Evolutionary conservation across 2,113 vertebrate species (phyloP).

Genomic region (Oostethus manadensis): DNA sequence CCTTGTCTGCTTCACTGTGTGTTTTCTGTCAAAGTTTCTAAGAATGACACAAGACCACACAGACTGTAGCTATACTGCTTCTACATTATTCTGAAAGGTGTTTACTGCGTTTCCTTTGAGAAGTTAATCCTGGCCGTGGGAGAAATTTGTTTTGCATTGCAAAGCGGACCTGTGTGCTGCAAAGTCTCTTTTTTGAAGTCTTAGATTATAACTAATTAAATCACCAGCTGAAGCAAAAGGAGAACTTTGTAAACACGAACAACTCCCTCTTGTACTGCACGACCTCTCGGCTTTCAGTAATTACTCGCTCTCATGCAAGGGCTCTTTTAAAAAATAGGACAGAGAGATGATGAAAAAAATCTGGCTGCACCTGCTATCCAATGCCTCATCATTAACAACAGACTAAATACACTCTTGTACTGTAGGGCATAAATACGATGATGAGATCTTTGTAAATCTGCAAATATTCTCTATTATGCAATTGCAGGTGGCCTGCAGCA

Average conservation of each 20-base stretch:
- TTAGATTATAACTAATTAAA: slow-evolving; percentile 59
- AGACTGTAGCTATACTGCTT: slow-evolving; percentile 60
- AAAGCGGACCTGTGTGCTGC: slow-evolving; percentile 54
- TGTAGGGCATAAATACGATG: slow-evolving; percentile 5
- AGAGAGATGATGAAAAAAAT: slow-evolving; percentile 6
- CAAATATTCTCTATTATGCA: too few relatives aligned
- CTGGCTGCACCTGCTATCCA: neutral
- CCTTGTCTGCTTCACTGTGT: slow-evolving; percentile 32
- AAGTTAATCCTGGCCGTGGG: slow-evolving; percentile 54
- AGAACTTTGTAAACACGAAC: slow-evolving; percentile 56
- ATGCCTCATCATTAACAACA: slow-evolving; percentile 4
- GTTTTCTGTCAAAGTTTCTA: slow-evolving; percentile 39
- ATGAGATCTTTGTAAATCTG: neutral
- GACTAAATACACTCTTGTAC: slow-evolving; percentile 13
- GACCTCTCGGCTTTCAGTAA: slow-evolving; percentile 44
- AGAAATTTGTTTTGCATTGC: slow-evolving; percentile 38
- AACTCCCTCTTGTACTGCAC: slow-evolving; percentile 47
- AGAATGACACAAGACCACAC: slow-evolving; percentile 75
- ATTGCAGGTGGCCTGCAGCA: neutral
- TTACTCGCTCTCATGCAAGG: slow-evolving; percentile 40
- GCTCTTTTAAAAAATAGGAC: slow-evolving; percentile 32
- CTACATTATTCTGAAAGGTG: slow-evolving; percentile 64
- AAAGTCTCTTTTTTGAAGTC: slow-evolving; percentile 28
- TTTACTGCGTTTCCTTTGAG: slow-evolving; percentile 59
- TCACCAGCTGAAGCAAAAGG: slow-evolving; percentile 48